phyloP scores from a whole-genome alignment of 2,888 invertebrate species.

The Lycaena phlaeas region DNA sequence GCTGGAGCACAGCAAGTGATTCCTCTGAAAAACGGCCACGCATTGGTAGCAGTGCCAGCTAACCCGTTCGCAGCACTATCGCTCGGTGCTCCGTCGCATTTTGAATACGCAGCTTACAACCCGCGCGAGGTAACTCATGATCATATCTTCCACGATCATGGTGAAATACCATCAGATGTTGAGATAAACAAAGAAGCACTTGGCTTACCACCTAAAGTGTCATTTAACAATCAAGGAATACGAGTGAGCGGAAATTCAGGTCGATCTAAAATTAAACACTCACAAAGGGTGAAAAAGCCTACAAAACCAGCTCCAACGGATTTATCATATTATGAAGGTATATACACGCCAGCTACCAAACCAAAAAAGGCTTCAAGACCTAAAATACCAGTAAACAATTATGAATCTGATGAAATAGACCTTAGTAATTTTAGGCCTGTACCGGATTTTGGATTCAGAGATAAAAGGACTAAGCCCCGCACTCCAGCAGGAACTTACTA shows the following conservation, averaged over 20 bases:
- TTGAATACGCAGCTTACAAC: slow-evolving; percentile 58
- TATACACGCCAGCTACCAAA: slow-evolving; percentile 37
- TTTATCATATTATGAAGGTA: slow-evolving; percentile 57
- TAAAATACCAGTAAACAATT: slow-evolving; percentile 25
- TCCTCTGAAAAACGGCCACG: slow-evolving; percentile 39
- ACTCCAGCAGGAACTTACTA: slow-evolving; percentile 29
- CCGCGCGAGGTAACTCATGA: slow-evolving; percentile 67
- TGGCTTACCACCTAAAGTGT: slow-evolving; percentile 42
- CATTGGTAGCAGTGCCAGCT: slow-evolving; percentile 37
- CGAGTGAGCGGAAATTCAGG: slow-evolving; percentile 34
- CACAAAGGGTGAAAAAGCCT: slow-evolving; percentile 36
- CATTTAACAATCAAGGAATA: slow-evolving; percentile 51
- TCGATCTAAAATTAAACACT: slow-evolving; percentile 35
- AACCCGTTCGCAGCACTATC: slow-evolving; percentile 36
- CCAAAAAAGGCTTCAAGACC: slow-evolving; percentile 34
- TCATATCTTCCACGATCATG: slow-evolving; percentile 65
- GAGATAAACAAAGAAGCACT: slow-evolving; percentile 46
- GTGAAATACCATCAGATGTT: slow-evolving; percentile 48
- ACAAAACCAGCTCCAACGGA: slow-evolving; percentile 37
- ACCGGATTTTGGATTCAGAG: slow-evolving; percentile 41
- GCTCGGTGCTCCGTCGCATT: slow-evolving; percentile 45
- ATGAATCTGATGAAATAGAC: slow-evolving; percentile 27
- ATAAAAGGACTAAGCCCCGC: slow-evolving; percentile 35
- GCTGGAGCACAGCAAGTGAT: slow-evolving; percentile 35
- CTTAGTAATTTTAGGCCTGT: slow-evolving; percentile 39